phyloP scores from a whole-genome alignment of 2,888 invertebrate species.

The Chelonus formosanus region DNA sequence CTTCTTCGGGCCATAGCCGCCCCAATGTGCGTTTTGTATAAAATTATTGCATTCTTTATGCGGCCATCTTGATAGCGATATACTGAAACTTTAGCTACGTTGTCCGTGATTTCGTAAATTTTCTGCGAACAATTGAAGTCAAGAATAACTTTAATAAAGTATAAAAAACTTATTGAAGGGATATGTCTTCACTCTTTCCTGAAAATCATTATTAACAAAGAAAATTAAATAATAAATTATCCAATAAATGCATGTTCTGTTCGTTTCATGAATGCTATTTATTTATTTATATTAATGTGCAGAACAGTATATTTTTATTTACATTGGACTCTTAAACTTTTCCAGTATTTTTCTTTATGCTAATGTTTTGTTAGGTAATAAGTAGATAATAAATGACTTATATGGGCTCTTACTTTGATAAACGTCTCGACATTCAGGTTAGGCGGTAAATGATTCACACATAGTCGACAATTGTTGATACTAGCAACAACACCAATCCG shows the following conservation, averaged over 20 bases:
- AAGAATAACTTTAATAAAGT: background rate
- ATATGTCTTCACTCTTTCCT: background rate
- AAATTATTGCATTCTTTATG: constrained; percentile 75
- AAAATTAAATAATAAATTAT: too few relatives aligned
- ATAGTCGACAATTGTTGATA: constrained; percentile 80
- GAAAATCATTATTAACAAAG: too few relatives aligned
- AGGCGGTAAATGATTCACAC: constrained; percentile 64
- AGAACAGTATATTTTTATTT: too few relatives aligned
- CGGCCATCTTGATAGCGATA: constrained; percentile 46
- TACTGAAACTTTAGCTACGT: constrained; percentile 52
- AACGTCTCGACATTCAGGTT: constrained; percentile 41
- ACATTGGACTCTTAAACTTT: too few relatives aligned
- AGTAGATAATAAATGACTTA: too few relatives aligned
- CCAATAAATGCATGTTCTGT: too few relatives aligned
- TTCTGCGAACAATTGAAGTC: constrained; percentile 44
- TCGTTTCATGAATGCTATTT: too few relatives aligned
- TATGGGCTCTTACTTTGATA: constrained; percentile 41
- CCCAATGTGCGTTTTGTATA: constrained; percentile 76
- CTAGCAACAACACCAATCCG: constrained; percentile 77
- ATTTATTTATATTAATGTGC: too few relatives aligned
- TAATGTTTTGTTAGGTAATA: background rate
- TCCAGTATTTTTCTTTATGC: background rate
- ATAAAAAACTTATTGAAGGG: constrained; percentile 8
- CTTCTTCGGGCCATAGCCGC: constrained; percentile 69
- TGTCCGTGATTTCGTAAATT: constrained; percentile 50